Evolutionary conservation across 2,797 vertebrate genomes (phyloP).

Genomic region (Diplodus sargus): DNA sequence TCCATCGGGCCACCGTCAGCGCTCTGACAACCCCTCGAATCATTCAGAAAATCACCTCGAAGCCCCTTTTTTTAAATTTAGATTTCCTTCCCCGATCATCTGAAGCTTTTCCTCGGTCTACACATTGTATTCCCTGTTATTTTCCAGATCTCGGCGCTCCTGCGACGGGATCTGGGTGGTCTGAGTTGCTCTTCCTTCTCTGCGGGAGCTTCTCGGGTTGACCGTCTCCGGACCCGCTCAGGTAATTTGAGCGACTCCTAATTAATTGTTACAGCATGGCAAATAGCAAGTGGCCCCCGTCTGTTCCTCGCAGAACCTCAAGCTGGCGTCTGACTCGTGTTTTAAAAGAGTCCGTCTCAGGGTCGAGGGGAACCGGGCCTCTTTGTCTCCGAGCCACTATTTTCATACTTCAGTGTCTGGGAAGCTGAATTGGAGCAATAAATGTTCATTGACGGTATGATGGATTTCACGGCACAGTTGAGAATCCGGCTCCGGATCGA

Average conservation of each 20-base stretch:
- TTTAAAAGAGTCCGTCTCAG: slow-evolving; percentile 51
- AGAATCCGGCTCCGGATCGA: slow-evolving; percentile 46
- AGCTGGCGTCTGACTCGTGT: slow-evolving; percentile 54
- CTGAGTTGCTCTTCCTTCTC: slow-evolving; percentile 24
- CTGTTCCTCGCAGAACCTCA: slow-evolving; percentile 34
- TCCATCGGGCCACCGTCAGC: neutral
- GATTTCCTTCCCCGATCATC: neutral
- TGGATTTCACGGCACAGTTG: slow-evolving; percentile 65
- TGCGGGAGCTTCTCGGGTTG: slow-evolving; percentile 47
- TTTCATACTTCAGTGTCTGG: slow-evolving; percentile 76
- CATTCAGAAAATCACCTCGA: neutral
- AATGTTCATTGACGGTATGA: slow-evolving; percentile 60
- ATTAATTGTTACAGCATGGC: slow-evolving; percentile 74
- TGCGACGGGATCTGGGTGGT: slow-evolving; percentile 56
- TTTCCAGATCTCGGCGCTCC: no score
- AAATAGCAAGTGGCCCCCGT: slow-evolving; percentile 29
- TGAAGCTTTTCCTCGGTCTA: neutral
- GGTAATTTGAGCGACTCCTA: slow-evolving; percentile 71
- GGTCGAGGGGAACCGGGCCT: slow-evolving; percentile 47
- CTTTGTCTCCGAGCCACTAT: slow-evolving; percentile 55
- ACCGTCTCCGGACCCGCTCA: slow-evolving; percentile 46
- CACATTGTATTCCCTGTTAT: neutral
- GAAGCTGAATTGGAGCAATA: slow-evolving; percentile 67
- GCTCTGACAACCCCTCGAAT: neutral
- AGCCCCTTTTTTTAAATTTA: neutral